Evolutionary conservation across 64 coral and sea anemone species (phyloP), one percentile per base, ranked within the genome.

Genomic region (Pocillopora verrucosa): DNA sequence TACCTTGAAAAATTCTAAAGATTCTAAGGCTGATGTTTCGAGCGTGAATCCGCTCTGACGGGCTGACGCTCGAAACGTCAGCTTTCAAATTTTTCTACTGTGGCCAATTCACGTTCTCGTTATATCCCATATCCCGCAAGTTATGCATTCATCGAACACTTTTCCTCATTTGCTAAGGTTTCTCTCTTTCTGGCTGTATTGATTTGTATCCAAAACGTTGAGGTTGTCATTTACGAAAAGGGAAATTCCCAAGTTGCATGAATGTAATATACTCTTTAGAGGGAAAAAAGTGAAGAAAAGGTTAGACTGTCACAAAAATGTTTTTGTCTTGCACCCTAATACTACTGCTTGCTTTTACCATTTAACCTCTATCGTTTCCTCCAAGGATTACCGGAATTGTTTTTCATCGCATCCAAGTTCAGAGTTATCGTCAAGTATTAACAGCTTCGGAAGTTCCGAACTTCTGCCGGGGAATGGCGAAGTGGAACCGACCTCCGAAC

Each of bases 301-400:
- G 41, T 51, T 51, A 51, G 3, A 51, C 7, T 7, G 41, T 20
- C 11, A 24, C 67, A 22, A 70, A 10, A 7, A n/a, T 25, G 4
- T n/a, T 70, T 5, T 11, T 24, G 1, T 25, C n/a, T 5, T 26
- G 11, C 11, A 25, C 11, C 25, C 25, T n/a, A 70, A 70, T 30
- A 9, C 20, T 24, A 11, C 10, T 20, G 5, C 25, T 7, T 25
- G 10, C 67, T 10, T 70, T 20, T 70, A 51, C 38, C 36, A 38
- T 15, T 60, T 88, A 51, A 51, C 41, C 41, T 62, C 22, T 13
- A 11, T 25, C 60, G 22, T 70, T 70, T 11, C 20, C 25, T 70
- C 41, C 7, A 7, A 96, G 95, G 95, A 96, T 84, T 96, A 96
- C 24, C 91, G 95, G n/a, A 96, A 94, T 24, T 96, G 95, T 73